Evolutionary conservation across 2,113 vertebrate species (phyloP), one percentile per base, ranked within the genome.

Genomic region (Antigone vipio): DNA sequence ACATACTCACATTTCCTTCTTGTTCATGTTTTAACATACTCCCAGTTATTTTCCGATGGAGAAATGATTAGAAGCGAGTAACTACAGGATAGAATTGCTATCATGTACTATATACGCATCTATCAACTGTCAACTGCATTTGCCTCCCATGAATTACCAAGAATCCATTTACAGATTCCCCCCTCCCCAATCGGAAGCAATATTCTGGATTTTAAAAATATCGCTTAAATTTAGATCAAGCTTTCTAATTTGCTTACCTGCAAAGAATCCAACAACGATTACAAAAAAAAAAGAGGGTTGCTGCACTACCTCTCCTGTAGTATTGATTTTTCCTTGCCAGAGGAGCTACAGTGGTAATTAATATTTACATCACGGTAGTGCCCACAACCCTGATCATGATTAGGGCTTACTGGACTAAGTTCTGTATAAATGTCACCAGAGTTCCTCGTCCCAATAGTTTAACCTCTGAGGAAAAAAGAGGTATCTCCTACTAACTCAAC

Each of bases 141-240:
- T 94, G 88, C 90, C 85, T 97, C 92, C 79, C 79, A 96, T 73
- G 66, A 90, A 72, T 69, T 95, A 95, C 81, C 79, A 94, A 95
- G 73, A 94, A 89, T 92, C 87, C 72, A 85, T 92, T 92, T 95
- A 71, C 45, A 96, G n/a, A 32, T 34, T 23, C 23, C 26, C 16
- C 35, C 34, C 80, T 78, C 30, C 93, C 60, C 96, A 93, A 95
- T 89, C 85, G 94, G 75, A 94, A 93, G 26, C 82, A 83, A 87
- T 56, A 91, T 69, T 88, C 63, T 79, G 23, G 49, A 56, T 80
- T 96, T 92, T 90, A 47, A 80, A 94, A 93, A 58, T 9, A 11
- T 21, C 44, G 85, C 32, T 92, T 69, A 35, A 71, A 66, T 95
- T 95, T 87, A 78, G 63, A 88, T 73, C 47, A 63, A 50, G 66